Conservation (phyloP, 2,797 vertebrate species). For the Alouatta caraya region DNA sequence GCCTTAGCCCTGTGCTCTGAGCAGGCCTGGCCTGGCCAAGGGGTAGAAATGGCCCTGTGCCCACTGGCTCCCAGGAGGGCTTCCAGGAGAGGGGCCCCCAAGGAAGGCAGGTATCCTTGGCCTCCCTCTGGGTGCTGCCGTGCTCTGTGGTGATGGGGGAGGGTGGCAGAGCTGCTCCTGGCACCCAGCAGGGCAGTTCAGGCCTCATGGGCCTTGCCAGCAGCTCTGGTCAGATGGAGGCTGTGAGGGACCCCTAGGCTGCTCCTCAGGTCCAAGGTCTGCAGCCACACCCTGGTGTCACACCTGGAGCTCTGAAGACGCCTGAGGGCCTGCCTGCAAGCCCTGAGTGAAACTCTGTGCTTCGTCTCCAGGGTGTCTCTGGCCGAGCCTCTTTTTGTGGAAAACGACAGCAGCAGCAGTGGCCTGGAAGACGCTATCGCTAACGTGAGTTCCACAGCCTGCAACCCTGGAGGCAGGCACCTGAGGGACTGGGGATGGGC, state of each 20-base stretch:
- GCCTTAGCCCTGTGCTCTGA: not conserved
- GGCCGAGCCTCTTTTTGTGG: slow-evolving; percentile 35
- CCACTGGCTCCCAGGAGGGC: not conserved
- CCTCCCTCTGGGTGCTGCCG: too few species aligned
- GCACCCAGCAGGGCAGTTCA: not conserved
- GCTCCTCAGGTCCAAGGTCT: not conserved
- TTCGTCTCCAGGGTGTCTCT: slow-evolving; percentile 32
- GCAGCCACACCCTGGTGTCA: not conserved
- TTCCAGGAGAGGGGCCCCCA: not conserved
- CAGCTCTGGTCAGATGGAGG: not conserved
- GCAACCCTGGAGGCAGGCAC: not conserved
- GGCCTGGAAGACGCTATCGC: slow-evolving; percentile 54
- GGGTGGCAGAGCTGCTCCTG: not conserved
- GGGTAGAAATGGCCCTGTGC: not conserved
- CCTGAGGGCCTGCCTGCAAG: rapidly evolving
- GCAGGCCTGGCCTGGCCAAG: not conserved
- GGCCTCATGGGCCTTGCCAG: not conserved
- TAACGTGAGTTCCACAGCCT: slow-evolving; percentile 48
- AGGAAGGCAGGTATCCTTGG: not conserved
- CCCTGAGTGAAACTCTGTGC: not conserved
- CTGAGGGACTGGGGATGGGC: not conserved
- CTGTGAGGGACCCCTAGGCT: not conserved
- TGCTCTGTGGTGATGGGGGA: not conserved
- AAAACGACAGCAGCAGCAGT: slow-evolving; percentile 61
- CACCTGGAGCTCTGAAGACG: rapidly evolving